These are phyloP conservation scores for Illadopsis cleaveri DNA, from an alignment of 2,113 vertebrate species.

Conservation along the genomic window DNA sequence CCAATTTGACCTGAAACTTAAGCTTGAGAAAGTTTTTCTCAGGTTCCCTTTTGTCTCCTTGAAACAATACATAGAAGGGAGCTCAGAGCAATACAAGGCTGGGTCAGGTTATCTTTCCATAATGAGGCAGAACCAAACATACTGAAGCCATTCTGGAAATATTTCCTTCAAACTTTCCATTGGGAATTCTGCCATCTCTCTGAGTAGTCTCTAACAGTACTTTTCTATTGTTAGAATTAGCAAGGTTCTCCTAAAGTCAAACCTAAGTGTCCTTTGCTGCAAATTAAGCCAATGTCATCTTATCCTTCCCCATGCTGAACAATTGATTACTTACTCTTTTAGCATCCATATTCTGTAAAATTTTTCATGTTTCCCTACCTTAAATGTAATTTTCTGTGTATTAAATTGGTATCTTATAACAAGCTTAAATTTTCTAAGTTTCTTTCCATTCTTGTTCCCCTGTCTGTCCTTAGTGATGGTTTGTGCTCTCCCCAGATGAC, in stretches of 20 bases:
- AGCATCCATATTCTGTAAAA: not conserved
- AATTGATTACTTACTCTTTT: not conserved
- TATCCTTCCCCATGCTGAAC: not conserved
- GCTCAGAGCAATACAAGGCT: not conserved
- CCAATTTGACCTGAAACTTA: not conserved
- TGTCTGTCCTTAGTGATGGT: not conserved
- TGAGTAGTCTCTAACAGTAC: not conserved
- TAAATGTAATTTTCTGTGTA: not conserved
- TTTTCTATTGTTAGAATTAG: slow-evolving; percentile 20
- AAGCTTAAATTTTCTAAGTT: not conserved
- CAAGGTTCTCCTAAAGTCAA: slow-evolving; percentile 31
- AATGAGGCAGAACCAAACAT: not conserved
- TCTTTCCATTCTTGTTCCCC: not conserved
- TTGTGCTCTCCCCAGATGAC: not conserved
- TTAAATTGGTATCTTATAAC: not conserved
- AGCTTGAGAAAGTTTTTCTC: not conserved
- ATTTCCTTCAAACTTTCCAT: not conserved
- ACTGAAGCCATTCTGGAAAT: not conserved
- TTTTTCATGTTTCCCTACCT: not conserved
- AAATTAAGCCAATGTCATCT: slow-evolving; percentile 9
- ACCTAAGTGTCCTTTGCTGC: not conserved
- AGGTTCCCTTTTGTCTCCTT: not conserved
- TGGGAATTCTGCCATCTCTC: slow-evolving; percentile 8
- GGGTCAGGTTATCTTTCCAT: not conserved
- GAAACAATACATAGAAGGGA: not conserved